These are phyloP conservation scores for Scaptodrosophila latifasciaeformis DNA, from an alignment of 2,888 invertebrate genomes.

Conservation along the genomic window DNA sequence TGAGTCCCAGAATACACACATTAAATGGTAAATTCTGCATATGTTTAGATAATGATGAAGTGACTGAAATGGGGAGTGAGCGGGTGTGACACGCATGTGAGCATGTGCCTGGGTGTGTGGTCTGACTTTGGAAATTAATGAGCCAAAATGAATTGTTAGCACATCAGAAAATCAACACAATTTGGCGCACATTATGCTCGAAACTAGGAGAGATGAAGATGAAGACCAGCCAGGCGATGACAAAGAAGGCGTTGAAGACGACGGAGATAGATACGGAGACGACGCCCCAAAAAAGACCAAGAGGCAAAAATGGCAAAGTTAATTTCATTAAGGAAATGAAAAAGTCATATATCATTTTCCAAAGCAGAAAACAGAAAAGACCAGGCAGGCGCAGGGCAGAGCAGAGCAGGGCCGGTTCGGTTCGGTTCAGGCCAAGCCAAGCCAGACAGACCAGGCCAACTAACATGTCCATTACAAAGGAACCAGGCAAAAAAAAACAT, in stretches of 20 bases:
- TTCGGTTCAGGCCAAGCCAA: background rate
- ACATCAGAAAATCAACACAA: conserved; percentile 63
- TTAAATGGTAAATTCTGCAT: conserved; percentile 39
- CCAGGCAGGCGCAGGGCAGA: no score
- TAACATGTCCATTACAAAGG: conserved; percentile 61
- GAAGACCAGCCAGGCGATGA: conserved; percentile 9
- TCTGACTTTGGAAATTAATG: conserved; percentile 53
- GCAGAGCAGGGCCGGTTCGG: no score
- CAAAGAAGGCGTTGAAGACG: background rate
- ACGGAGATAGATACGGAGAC: background rate
- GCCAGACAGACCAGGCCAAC: conserved; percentile 16
- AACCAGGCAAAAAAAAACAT: conserved; percentile 24
- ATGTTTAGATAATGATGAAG: conserved; percentile 23
- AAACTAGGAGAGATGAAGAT: conserved; percentile 34
- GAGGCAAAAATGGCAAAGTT: conserved; percentile 49
- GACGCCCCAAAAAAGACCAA: background rate
- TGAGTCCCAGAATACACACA: background rate
- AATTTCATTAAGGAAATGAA: conserved; percentile 68
- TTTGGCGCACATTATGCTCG: conserved; percentile 60
- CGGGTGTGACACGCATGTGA: conserved; percentile 13
- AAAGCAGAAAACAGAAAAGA: no score
- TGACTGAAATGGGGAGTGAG: background rate
- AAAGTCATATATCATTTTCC: conserved; percentile 67
- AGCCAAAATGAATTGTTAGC: conserved; percentile 64
- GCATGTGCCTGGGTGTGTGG: no score